These are phyloP conservation scores for Dynastes maya DNA, from an alignment of 2,888 invertebrate species.

Conservation along the genomic window DNA sequence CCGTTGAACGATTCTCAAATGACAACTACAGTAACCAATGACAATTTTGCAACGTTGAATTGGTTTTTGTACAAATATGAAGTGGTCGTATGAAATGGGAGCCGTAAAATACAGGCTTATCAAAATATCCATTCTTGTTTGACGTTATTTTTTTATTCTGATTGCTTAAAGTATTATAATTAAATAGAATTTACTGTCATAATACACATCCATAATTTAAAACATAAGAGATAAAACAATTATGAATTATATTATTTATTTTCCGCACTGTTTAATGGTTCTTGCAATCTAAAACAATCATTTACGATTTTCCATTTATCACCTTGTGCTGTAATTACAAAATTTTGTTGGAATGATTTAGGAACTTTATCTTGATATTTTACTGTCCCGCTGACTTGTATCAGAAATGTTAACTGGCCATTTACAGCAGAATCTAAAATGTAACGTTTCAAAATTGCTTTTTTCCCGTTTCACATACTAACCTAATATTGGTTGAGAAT, in stretches of 20 bases:
- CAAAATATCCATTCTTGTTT: no score
- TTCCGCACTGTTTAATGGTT: slow-evolving; percentile 62
- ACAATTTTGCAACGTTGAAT: no score
- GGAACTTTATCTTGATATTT: slow-evolving; percentile 77
- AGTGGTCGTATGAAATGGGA: no score
- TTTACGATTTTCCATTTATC: slow-evolving; percentile 96
- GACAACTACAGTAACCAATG: no score
- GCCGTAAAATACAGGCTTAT: no score
- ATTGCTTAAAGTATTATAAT: no score
- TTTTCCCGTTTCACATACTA: not conserved
- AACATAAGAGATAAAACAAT: not conserved
- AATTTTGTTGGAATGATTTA: slow-evolving; percentile 88
- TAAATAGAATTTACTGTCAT: no score
- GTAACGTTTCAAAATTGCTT: not conserved
- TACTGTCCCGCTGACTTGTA: slow-evolving; percentile 88
- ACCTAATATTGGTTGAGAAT: slow-evolving; percentile 89
- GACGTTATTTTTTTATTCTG: no score
- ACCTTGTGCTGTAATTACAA: slow-evolving; percentile 88
- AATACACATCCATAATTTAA: no score
- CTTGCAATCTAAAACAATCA: slow-evolving; percentile 89
- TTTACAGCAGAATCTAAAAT: slow-evolving; percentile 81
- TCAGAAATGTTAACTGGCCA: slow-evolving; percentile 85
- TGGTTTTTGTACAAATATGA: no score
- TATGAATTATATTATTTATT: not conserved
- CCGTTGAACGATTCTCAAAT: no score